Evolutionary conservation across 2,888 invertebrate genomes (phyloP), one percentile per base, ranked within the genome.

Genomic region (Hypomecis punctinalis): DNA sequence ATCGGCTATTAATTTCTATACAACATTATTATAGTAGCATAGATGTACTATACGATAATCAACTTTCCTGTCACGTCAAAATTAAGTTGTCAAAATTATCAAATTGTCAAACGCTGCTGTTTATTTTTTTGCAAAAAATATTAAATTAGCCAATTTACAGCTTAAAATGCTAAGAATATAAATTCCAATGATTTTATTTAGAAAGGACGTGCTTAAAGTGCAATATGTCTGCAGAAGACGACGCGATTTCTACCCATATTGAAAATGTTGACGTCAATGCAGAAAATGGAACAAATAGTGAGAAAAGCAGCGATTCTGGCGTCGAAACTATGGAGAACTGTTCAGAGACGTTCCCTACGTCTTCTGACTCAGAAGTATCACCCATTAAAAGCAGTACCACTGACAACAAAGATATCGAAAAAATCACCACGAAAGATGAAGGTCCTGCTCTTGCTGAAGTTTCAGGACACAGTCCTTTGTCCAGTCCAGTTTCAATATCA

Each of bases 241-340:
- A 78, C 56, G 80, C 79, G 71, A 77, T 67, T 52, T 60, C 69
- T 11, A 59, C 66, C 77, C 85, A 84, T 83, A 86, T 83, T 80
- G 84, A 79, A 66, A 72, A 73, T 77, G 82, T 83, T 72, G 86
- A 88, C 85, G 86, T 87, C 76, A 82, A 81, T 76, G 76, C 72
- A 76, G 86, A 87, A 82, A 86, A 81, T 80, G 77, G 73, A 66
- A 76, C 76, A 63, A 77, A 73, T 46, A 70, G 74, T 55, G 79
- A 80, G 68, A 76, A 61, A 78, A 81, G 80, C 57, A 76, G 79
- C 64, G 89, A 90, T 82, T 90, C 88, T 7, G 87, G 88, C 1
- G 59, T 86, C 9, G 86, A 88, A 49, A 81, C 75, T 3, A 68
- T 74, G 11, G 84, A 85, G 49, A 76, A 80, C 3, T 74, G 72